These are phyloP conservation scores for Anoplius nigerrimus DNA, from an alignment of 2,888 invertebrate genomes.

Conservation along the genomic window DNA sequence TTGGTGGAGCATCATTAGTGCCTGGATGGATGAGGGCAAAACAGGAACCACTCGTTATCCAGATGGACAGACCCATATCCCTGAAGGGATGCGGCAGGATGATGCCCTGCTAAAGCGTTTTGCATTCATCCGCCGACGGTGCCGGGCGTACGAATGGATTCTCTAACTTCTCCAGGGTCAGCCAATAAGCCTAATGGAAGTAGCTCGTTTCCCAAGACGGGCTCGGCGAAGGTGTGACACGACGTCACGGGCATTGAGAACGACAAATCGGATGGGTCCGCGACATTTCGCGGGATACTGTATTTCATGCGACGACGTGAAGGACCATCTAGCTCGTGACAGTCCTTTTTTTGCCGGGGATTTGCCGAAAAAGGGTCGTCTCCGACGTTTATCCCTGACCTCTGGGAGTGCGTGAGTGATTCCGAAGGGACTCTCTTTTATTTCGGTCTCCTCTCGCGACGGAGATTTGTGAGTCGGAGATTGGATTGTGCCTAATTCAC, in stretches of 20 bases:
- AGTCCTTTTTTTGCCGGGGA: too few species aligned
- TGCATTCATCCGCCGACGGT: not conserved
- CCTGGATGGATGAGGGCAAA: constrained; percentile 64
- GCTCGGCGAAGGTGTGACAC: not conserved
- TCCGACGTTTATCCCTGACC: too few species aligned
- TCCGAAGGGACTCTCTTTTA: too few species aligned
- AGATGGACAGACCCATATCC: constrained; percentile 42
- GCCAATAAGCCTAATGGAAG: constrained; percentile 62
- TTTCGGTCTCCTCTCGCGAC: too few species aligned
- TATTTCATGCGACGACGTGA: not conserved
- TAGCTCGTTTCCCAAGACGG: constrained; percentile 47
- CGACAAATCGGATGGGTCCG: constrained; percentile 1
- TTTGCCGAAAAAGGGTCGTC: too few species aligned
- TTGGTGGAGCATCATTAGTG: constrained; percentile 56
- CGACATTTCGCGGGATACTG: constrained; percentile 5
- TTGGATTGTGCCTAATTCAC: too few species aligned
- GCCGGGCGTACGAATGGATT: constrained; percentile 20
- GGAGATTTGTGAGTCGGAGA: too few species aligned
- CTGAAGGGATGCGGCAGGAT: constrained; percentile 26
- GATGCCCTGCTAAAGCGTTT: not conserved
- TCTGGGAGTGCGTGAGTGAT: too few species aligned
- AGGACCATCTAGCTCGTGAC: not conserved
- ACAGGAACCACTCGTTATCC: constrained; percentile 58
- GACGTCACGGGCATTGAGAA: not conserved
- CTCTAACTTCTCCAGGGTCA: constrained; percentile 42